Evolutionary conservation across 2,888 invertebrate species (phyloP).

Genomic region (Deilephila elpenor): DNA sequence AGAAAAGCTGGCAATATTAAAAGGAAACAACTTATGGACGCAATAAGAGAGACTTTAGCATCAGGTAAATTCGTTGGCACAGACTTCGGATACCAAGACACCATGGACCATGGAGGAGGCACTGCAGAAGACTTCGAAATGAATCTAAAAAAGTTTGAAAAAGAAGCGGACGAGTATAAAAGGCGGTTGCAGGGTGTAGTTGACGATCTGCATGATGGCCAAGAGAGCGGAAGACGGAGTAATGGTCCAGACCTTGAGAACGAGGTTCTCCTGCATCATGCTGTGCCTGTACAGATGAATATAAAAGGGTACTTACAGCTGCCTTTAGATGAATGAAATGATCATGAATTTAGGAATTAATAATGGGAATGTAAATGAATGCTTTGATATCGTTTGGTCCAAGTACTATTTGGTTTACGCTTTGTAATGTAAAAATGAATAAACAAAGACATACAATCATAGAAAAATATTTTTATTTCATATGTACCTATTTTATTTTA

Average conservation of each 20-base stretch:
- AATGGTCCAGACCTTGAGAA: slow-evolving; percentile 39
- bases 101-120: slow-evolving; percentile 44
- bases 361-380: too few species aligned
- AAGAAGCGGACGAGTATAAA: slow-evolving; percentile 35
- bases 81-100: slow-evolving; percentile 52
- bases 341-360: background rate
- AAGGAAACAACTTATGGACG: slow-evolving; percentile 15
- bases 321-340: slow-evolving; percentile 38
- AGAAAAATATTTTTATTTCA: too few species aligned
- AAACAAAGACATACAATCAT: too few species aligned
- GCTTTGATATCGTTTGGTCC: too few species aligned
- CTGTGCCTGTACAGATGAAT: slow-evolving; percentile 61
- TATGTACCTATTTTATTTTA: too few species aligned
- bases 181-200: slow-evolving; percentile 17
- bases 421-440: too few species aligned
- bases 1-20: slow-evolving; percentile 36
- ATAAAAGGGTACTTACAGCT: slow-evolving; percentile 59
- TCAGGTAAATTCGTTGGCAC: slow-evolving; percentile 29
- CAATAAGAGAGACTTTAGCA: slow-evolving; percentile 9
- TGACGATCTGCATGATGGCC: slow-evolving; percentile 36
- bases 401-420: too few species aligned
- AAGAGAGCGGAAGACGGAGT: slow-evolving; percentile 31
- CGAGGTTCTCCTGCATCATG: slow-evolving; percentile 58
- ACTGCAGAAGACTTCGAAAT: slow-evolving; percentile 46
- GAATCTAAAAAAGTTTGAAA: slow-evolving; percentile 48